Evolutionary conservation across 2,113 vertebrate species (phyloP), one percentile per base, ranked within the genome.

Genomic region (Trichechus manatus): DNA sequence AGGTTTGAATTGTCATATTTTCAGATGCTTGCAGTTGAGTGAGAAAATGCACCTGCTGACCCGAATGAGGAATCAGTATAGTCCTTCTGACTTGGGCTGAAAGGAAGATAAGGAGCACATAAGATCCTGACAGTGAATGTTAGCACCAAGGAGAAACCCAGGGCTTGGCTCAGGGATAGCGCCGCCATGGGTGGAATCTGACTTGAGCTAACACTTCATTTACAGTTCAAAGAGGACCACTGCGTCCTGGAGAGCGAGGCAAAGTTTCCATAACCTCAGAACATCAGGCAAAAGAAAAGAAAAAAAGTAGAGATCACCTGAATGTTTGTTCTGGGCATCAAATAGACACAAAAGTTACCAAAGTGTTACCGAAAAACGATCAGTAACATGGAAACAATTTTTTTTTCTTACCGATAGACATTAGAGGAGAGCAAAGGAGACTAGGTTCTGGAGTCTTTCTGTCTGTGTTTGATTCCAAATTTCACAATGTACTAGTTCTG

Each of bases 31-130:
- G n/a, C 22, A 44, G 13, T 36, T 91, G 25, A 95, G 50, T 83
- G n/a, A 94, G 88, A 96, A 93, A 95, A 92, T 70, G 31, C 13
- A 82, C 93, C 68, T 93, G 74, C 70, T 94, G 82, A 78, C 42
- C 29, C 13, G 6, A 95, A 70, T 86, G 56, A 82, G 83, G 74
- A 95, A 89, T 94, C 61, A 9, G 14, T 74, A 68, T 3, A 64
- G 14, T 36, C 31, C 2, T 83, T 91, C 74, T 63, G 47, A 64
- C 14, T 83, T 78, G 70, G 47, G 7, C 36, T 50, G 9, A 74
- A 89, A 92, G 61, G 10, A 39, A 70, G 44, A 56, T 53, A 68
- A 80, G 9, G 25, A 61, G 1, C 29, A 74, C 1, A 0, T 42
- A 15, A 11, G 64, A 79, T 50, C 10, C 42, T 96, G 78, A 63